Base-by-base conservation (phyloP, 2,797 vertebrate genomes). In the Aplochiton taeniatus region DNA sequence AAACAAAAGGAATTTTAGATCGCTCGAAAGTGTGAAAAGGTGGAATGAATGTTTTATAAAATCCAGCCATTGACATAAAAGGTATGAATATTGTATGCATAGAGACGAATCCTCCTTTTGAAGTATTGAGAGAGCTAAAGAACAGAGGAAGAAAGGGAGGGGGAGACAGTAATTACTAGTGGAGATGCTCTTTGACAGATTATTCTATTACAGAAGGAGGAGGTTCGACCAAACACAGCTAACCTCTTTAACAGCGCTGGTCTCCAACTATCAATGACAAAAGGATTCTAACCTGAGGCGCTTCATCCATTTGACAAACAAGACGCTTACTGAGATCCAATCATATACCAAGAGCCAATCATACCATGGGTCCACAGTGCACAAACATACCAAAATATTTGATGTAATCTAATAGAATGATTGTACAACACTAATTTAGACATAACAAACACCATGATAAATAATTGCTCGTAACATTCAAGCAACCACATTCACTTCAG, bases 81-180 rank as follows among this genome's bases (percentile, higher is more conserved):
- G 74, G 74, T 78, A 88, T 90, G 87, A 92, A 92, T 92, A 89
- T 90, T 90, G 85, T 74, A 90, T 90, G 89, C 78, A 82, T 82
- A 81, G 77, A 85, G 88, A 76, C 59, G 66, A 86, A 79, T 81
- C 75, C 74, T 71, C 63, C 48, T 76, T 91, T 91, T 93, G 89
- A 92, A 90, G 89, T 90, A 73, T 83, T 80, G 78, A 68, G 68
- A 85, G 78, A 72, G 83, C 82, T 80, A 81, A 87, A 83, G 87
- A 79, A 79, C 85, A 82, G 78, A 72, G 76, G 78, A 74, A 76
- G 70, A 66, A 73, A 84, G 79, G 86, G 85, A 82, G 88, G 88
- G 80, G 83, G 83, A 85, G 79, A 78, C 77, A 75, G 86, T 90
- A 91, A 92, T 92, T 91, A 91, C 88, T 68, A 67, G 82, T 71